phyloP scores from a whole-genome alignment of 2,797 vertebrate genomes.

The Pampus argenteus region DNA sequence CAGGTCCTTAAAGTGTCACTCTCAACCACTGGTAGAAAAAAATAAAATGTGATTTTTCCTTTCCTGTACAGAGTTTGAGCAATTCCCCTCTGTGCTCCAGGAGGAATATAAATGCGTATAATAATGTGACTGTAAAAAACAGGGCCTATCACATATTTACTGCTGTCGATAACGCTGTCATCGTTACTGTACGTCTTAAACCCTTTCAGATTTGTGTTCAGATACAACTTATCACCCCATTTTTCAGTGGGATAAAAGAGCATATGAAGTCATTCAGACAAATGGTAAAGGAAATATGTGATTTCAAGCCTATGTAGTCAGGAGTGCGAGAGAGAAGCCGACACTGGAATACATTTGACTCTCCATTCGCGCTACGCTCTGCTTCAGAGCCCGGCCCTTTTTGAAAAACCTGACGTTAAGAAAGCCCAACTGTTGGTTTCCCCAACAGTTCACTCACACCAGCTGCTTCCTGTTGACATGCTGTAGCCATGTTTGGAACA shows the following conservation, averaged over 20 bases:
- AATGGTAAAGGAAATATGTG: neutral
- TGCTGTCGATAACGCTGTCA: neutral
- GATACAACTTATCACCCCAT: neutral
- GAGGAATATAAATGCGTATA: conserved; percentile 10
- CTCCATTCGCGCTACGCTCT: neutral
- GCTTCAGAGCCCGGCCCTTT: conserved; percentile 1
- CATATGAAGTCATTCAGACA: neutral
- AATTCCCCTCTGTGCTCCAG: neutral
- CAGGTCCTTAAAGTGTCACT: neutral
- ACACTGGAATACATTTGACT: neutral
- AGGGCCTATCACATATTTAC: neutral
- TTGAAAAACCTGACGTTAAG: neutral
- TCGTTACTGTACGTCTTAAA: neutral
- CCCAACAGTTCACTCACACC: conserved; percentile 13
- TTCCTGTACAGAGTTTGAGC: neutral
- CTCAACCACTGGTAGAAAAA: neutral
- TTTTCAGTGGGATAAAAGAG: neutral
- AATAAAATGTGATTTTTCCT: conserved; percentile 2
- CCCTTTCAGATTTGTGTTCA: neutral
- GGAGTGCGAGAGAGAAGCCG: neutral
- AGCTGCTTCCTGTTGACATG: conserved; percentile 40
- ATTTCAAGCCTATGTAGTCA: neutral
- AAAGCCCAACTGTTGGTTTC: too few species aligned
- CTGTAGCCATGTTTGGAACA: conserved; percentile 35
- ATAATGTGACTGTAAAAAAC: neutral